A percentile compares a stretch with the other conserved stretches of the same genome.
These are phyloP conservation scores for Poecilia gillii DNA, from an alignment of 2,797 vertebrate species.

Conservation along the genomic window DNA sequence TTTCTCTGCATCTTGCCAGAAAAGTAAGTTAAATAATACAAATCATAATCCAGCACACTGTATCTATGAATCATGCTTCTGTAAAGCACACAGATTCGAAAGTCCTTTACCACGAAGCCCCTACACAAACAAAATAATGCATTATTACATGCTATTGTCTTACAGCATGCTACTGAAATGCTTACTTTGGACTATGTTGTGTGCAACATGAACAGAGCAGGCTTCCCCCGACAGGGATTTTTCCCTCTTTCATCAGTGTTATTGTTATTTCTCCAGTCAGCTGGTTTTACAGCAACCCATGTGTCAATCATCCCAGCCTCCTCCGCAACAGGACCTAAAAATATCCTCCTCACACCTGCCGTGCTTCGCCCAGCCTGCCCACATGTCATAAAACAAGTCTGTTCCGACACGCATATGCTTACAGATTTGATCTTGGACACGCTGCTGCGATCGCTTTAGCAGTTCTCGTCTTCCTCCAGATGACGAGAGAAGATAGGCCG, in stretches of 20 bases:
- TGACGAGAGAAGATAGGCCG: constrained; percentile 42
- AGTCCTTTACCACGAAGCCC: constrained; percentile 3
- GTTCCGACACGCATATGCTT: constrained; percentile 32
- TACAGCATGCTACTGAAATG: not conserved
- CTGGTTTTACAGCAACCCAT: constrained; percentile 34
- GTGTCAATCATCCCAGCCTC: constrained; percentile 47
- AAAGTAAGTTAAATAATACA: constrained; percentile 47
- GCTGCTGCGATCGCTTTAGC: constrained; percentile 59
- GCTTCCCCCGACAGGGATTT: not conserved
- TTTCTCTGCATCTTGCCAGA: constrained; percentile 54
- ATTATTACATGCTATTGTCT: not conserved
- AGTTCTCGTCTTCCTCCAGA: constrained; percentile 42
- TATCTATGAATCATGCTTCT: constrained; percentile 34
- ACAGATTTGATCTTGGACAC: constrained; percentile 33
- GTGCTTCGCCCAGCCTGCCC: constrained; percentile 46
- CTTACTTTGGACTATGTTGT: not conserved
- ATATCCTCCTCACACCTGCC: constrained; percentile 67
- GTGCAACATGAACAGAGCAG: not conserved
- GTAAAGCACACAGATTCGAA: constrained; percentile 20
- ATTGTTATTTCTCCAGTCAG: constrained; percentile 36
- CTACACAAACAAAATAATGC: not conserved
- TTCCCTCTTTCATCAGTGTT: constrained; percentile 14
- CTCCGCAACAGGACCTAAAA: constrained; percentile 60
- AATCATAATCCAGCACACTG: constrained; percentile 48
- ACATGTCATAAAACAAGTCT: constrained; percentile 53